Evolutionary conservation across 92 coral and sea anemone species (phyloP).

Genomic region (Virgularia gustaviana): DNA sequence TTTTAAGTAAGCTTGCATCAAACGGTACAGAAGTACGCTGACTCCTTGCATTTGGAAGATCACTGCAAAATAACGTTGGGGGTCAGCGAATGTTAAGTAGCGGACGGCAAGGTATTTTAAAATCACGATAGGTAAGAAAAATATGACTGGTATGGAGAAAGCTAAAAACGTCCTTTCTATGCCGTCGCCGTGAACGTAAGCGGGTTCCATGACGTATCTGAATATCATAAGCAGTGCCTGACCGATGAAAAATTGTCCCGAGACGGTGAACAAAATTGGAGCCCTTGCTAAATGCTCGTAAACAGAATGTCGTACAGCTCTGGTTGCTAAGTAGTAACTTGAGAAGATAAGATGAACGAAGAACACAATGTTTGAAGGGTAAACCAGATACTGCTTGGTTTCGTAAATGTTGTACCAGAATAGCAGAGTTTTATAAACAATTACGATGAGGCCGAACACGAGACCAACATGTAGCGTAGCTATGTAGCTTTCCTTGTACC

Average conservation of each 20-base stretch:
- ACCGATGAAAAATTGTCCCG: background rate
- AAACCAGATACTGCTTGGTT: background rate
- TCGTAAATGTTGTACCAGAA: background rate
- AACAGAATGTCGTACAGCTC: too few relatives aligned
- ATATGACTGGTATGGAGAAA: slow-evolving; percentile 47
- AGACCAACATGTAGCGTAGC: background rate
- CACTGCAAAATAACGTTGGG: slow-evolving; percentile 49
- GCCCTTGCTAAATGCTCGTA: background rate
- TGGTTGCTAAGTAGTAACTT: background rate
- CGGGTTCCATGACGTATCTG: slow-evolving; percentile 40
- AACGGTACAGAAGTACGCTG: slow-evolving; percentile 50
- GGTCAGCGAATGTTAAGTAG: slow-evolving; percentile 43
- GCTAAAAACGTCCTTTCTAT: slow-evolving; percentile 49
- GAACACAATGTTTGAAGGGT: slow-evolving; percentile 2
- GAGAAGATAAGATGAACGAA: background rate
- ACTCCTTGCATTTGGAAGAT: slow-evolving; percentile 44
- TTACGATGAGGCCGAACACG: background rate
- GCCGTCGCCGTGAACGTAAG: slow-evolving; percentile 29
- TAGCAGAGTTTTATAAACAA: background rate
- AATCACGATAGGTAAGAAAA: slow-evolving; percentile 15
- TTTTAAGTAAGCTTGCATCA: slow-evolving; percentile 67
- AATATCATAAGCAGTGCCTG: too few relatives aligned
- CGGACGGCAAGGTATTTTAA: slow-evolving; percentile 29
- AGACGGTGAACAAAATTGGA: background rate
- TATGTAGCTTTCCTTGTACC: background rate